These are phyloP conservation scores for Saccostrea echinata DNA, from an alignment of 1,140 invertebrate species.

Conservation along the genomic window DNA sequence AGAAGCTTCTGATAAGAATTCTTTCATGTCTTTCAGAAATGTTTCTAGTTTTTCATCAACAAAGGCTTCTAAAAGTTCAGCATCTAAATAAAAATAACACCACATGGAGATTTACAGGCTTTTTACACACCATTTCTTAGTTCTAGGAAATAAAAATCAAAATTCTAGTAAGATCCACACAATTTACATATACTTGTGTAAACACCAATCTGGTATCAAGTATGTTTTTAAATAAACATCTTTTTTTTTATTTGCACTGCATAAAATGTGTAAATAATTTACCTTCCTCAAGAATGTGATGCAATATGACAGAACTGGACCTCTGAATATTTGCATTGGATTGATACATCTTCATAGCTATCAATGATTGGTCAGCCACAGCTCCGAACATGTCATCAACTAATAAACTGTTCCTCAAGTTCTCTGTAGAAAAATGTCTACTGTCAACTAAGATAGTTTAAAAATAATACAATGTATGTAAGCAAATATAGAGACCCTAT, in stretches of 20 bases:
- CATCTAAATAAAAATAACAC: neutral
- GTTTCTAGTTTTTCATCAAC: neutral
- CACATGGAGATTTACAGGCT: no score
- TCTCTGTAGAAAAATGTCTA: neutral
- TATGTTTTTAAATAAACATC: no score
- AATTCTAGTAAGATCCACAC: no score
- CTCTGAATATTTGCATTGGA: neutral
- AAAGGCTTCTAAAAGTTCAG: neutral
- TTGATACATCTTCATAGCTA: neutral
- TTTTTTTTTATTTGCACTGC: no score
- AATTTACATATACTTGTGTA: no score
- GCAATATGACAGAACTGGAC: neutral
- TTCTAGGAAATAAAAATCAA: no score
- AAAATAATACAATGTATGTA: no score
- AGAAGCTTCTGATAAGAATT: neutral
- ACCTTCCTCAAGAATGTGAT: neutral
- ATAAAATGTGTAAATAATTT: neutral
- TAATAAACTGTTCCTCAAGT: slow-evolving; percentile 13
- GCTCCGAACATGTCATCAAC: slow-evolving; percentile 5
- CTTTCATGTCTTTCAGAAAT: neutral
- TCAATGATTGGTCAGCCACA: neutral
- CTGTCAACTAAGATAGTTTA: neutral
- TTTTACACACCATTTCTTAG: no score
- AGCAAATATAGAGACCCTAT: no score
- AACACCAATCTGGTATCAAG: no score